Percentiles rank a stretch among this genome's conserved stretches.
These are phyloP conservation scores for Notechis scutatus DNA, from an alignment of 2,113 vertebrate species.

Conservation along the genomic window DNA sequence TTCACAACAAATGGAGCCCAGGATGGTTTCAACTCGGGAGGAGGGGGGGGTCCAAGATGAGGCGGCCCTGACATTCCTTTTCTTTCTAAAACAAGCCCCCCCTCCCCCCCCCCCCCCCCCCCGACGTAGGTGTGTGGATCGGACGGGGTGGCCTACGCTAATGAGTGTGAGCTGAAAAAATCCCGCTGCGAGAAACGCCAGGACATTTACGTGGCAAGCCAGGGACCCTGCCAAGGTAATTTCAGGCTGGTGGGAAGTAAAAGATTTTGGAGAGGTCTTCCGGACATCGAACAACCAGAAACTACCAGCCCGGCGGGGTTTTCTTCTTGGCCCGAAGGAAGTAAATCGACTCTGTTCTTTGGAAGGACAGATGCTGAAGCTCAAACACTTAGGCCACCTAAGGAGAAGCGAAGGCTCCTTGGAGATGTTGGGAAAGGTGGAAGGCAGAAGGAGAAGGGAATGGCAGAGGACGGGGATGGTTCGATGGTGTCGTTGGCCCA, in stretches of 20 bases:
- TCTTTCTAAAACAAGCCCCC: background rate
- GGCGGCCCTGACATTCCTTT: accelerated
- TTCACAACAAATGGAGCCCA: background rate
- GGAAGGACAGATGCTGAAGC: no score
- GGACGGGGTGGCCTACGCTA: conserved; percentile 80
- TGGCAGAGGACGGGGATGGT: no score
- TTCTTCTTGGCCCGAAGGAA: background rate
- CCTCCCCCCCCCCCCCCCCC: accelerated
- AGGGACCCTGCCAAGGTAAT: conserved; percentile 84
- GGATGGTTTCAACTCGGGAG: background rate
- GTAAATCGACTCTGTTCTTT: background rate
- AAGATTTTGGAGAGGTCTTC: background rate
- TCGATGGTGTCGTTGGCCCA: no score
- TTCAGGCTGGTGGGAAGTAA: background rate
- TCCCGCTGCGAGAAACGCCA: conserved; percentile 79
- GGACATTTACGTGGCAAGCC: conserved; percentile 76
- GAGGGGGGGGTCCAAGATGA: background rate
- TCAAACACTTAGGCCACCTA: background rate
- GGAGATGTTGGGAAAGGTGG: background rate
- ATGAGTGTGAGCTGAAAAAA: conserved; percentile 90
- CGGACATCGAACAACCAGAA: background rate
- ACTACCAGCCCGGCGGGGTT: no score
- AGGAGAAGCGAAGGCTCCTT: background rate
- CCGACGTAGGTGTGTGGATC: conserved; percentile 85
- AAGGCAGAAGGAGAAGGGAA: background rate